Base-by-base conservation (phyloP, 2,113 vertebrate species). In the Scatophagus argus region DNA sequence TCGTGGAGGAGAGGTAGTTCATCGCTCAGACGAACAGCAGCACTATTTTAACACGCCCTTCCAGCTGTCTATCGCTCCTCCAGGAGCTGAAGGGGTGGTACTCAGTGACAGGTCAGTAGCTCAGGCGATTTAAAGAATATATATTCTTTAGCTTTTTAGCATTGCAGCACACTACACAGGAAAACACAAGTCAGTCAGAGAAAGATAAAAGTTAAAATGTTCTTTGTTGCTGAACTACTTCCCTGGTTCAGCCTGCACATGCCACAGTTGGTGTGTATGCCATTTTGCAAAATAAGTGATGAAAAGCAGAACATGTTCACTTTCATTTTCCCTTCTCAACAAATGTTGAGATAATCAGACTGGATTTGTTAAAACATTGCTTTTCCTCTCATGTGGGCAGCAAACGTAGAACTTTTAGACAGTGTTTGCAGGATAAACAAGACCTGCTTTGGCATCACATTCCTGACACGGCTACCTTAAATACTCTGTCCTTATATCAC, bases 1-100 rank as follows among this genome's bases (percentile, higher is more conserved):
- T 61, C 94, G 98, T 56, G 97, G 95, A 0, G 98, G 98, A 13
- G 97, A 99, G 84, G 98, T 99, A 16, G 96, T 99, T 0, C 98
- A 99, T 79, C 96, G 98, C 5, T 99, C 98, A 0, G 97, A 99
- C 0, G 98, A 99, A 81, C 98, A 99, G 81, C 98, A 99, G 88
- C 98, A 95, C 81, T 95, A 99, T 90, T 99, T 99, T 89, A 95
- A 95, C 86, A 95, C 97, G 75, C 98, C 98, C 10, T 99, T 99
- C 95, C 98, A 99, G 59, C 94, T 99, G 55, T 98, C 98, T 0
- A 99, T 99, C 6, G 97, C 97, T 3, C 98, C 98, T 0, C 98
- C 98, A 0, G 98, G 97, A 69, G 95, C 96, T 0, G 98, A 99
- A 83, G 98, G 97, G 8, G 97, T 96, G 7, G 96, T 99, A 77